These are phyloP conservation scores for Dichetophora obliterata DNA, from an alignment of 2,888 invertebrate genomes.

Conservation along the genomic window DNA sequence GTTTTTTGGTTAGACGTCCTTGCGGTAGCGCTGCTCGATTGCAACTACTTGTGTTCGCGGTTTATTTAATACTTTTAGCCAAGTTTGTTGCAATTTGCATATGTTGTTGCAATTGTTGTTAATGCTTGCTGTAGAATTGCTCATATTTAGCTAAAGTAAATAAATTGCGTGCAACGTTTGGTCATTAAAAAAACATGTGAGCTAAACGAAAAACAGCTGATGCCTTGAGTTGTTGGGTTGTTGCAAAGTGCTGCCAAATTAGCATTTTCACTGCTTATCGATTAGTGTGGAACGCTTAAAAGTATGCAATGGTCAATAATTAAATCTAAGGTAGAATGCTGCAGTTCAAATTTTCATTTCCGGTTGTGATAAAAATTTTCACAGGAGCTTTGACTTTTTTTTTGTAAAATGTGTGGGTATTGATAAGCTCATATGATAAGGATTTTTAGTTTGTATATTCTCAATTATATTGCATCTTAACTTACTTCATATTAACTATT, in stretches of 20 bases:
- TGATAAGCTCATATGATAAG: too few relatives aligned
- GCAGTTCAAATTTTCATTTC: too few relatives aligned
- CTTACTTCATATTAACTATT: too few relatives aligned
- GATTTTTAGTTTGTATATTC: too few relatives aligned
- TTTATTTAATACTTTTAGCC: neutral
- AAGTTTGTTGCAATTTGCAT: slow-evolving; percentile 12
- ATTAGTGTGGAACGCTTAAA: neutral
- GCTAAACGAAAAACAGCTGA: slow-evolving; percentile 7
- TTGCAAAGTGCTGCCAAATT: neutral
- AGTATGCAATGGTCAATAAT: neutral
- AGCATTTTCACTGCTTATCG: neutral
- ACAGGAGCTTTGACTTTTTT: too few relatives aligned
- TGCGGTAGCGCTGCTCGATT: slow-evolving; percentile 20
- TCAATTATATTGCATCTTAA: too few relatives aligned
- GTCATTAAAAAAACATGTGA: neutral
- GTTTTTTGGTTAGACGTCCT: slow-evolving; percentile 1
- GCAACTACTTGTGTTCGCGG: slow-evolving; percentile 1
- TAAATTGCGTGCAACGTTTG: neutral
- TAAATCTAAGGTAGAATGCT: neutral
- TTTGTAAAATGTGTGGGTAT: too few relatives aligned
- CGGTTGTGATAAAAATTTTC: neutral
- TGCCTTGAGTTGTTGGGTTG: neutral
- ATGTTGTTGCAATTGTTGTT: neutral
- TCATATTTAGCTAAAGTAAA: slow-evolving; percentile 9
- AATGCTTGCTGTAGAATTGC: slow-evolving; percentile 9